Evolutionary conservation across 1,140 invertebrate genomes (phyloP), one percentile per base, ranked within the genome.

Genomic region (Gonatopus flavifemur): DNA sequence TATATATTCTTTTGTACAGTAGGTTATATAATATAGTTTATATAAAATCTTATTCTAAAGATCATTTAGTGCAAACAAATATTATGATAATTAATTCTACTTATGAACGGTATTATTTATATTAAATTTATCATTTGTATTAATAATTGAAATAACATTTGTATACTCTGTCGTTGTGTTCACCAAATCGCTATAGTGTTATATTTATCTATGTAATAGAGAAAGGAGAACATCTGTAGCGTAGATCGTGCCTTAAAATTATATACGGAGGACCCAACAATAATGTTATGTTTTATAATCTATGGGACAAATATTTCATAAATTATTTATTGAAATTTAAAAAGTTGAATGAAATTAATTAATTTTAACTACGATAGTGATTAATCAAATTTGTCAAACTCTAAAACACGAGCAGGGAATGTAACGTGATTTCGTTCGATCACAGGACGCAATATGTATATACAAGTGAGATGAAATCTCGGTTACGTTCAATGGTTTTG

Each of bases 91-190:
- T n/a, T 66, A 61, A 59, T 66, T 64, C 56, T 64, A 64, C 55
- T 67, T 64, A 66, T 57, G 46, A 66, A 57, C 51, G 56, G 58
- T 67, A 67, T 64, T 66, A 66, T 67, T 59, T 67, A 66, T 66
- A 45, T 60, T 62, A 62, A 56, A 49, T 55, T 42, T 60, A 52
- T 57, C n/a, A n/a, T n/a, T n/a, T 51, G 55, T 62, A 65, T 56
- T 65, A 62, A 60, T 61, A 61, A 57, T 64, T 57, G 61, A 65
- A 43, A 50, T 56, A 67, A 55, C 50, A 62, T 62, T 64, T 65
- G 46, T 66, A 64, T 52, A 59, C 57, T 52, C 40, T 59, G 61
- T 66, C 21, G 48, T 66, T 66, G 65, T 66, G 65, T 67, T 67
- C 65, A 65, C 38, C 59, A 46, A 66, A 49, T 65, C 57, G 62